These are phyloP conservation scores for Orussus abietinus DNA, from an alignment of 1,140 invertebrate species.

Conservation along the genomic window DNA sequence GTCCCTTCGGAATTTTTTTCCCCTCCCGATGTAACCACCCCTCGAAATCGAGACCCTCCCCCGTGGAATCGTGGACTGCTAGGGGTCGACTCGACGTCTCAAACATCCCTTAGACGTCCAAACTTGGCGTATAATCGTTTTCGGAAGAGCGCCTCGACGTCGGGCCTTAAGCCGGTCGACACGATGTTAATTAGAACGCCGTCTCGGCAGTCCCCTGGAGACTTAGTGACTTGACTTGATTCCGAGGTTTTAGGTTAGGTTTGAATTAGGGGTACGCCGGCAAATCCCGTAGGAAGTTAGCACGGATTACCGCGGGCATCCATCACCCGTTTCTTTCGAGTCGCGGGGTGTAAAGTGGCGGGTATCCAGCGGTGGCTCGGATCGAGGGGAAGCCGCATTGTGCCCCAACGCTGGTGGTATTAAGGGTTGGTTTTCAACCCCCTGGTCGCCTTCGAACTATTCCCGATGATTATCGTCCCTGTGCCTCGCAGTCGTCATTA, in stretches of 20 bases:
- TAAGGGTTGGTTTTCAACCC: slow-evolving; percentile 20
- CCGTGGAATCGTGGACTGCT: too few species aligned
- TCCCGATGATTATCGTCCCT: too few species aligned
- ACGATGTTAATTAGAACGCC: slow-evolving; percentile 44
- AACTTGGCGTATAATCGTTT: too few species aligned
- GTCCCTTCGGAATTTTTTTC: slow-evolving; percentile 9
- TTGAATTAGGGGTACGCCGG: slow-evolving; percentile 26
- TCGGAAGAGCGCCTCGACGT: slow-evolving; percentile 23
- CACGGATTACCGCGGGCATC: slow-evolving; percentile 40
- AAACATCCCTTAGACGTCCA: too few species aligned
- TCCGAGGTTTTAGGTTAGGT: slow-evolving; percentile 39
- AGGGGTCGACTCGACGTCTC: too few species aligned
- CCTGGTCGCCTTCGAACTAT: too few species aligned
- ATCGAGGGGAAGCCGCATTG: slow-evolving; percentile 4
- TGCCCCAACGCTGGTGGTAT: slow-evolving; percentile 11
- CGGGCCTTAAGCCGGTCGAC: slow-evolving; percentile 37
- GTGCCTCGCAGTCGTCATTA: too few species aligned
- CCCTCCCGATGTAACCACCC: too few species aligned
- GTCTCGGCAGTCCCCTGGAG: slow-evolving; percentile 25
- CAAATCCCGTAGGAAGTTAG: slow-evolving; percentile 44
- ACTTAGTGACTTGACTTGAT: slow-evolving; percentile 44
- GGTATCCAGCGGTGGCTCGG: background rate
- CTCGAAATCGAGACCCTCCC: too few species aligned
- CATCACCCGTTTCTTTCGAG: slow-evolving; percentile 37
- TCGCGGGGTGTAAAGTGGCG: slow-evolving; percentile 9